Conservation (phyloP, 1,140 invertebrate genomes). For the Drosophila micromelanica region DNA sequence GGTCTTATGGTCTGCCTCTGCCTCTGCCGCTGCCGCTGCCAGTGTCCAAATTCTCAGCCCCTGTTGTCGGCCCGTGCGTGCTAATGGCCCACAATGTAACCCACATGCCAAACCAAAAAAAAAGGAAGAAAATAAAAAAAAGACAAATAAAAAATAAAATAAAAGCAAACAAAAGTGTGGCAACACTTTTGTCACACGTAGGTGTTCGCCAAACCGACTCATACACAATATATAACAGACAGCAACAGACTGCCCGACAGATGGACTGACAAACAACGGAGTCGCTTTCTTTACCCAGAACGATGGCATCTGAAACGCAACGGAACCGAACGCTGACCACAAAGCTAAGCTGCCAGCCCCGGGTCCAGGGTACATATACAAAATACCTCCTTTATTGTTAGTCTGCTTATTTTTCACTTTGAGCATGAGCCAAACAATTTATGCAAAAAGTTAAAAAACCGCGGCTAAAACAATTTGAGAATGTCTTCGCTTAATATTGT, state of each 20-base stretch:
- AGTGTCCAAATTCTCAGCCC: conserved; percentile 9
- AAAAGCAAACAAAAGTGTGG: conserved; percentile 71
- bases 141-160: neutral
- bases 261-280: conserved; percentile 12
- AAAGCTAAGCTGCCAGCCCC: neutral
- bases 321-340: conserved; percentile 27
- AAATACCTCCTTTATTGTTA: conserved; percentile 40
- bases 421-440: conserved; percentile 58
- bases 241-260: conserved; percentile 14
- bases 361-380: neutral
- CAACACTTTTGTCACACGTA: conserved; percentile 79
- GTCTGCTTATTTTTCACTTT: conserved; percentile 64
- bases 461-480: conserved; percentile 37
- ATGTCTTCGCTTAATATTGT: conserved; percentile 55
- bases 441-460: conserved; percentile 71
- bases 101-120: conserved; percentile 56
- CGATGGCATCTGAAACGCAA: conserved; percentile 69
- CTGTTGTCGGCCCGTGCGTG: conserved; percentile 58
- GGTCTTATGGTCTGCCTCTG: too few relatives aligned
- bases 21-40: neutral
- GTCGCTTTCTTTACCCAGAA: conserved; percentile 77
- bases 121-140: too few relatives aligned
- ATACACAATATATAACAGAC: conserved; percentile 61
- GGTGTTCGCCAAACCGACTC: conserved; percentile 46
- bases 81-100: conserved; percentile 75